phyloP scores from a whole-genome alignment of 2,113 vertebrate genomes.

The Eulacestoma nigropectus region DNA sequence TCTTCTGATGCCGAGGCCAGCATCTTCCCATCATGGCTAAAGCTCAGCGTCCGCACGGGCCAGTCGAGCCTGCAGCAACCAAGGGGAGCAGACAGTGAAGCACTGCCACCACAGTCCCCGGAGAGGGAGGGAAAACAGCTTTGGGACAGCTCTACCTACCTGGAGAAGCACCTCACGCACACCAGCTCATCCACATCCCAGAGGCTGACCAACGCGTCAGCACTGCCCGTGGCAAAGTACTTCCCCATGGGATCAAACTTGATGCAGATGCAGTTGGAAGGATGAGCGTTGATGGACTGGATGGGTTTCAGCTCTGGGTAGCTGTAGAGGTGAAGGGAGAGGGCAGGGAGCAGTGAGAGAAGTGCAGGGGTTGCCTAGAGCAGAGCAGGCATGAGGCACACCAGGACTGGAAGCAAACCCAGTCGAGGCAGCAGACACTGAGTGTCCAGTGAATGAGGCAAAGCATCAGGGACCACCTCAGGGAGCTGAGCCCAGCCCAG shows the following conservation, averaged over 20 bases:
- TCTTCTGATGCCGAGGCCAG: conserved; percentile 94
- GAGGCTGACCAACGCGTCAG: conserved; percentile 93
- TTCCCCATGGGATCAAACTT: conserved; percentile 97
- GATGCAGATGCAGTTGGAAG: conserved; percentile 99
- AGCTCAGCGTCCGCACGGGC: conserved; percentile 95
- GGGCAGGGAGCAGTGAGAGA: background rate
- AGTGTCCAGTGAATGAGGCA: background rate
- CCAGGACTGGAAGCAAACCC: background rate
- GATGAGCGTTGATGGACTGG: conserved; percentile 97
- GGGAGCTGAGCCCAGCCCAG: background rate
- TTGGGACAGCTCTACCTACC: conserved; percentile 62
- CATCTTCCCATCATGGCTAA: conserved; percentile 98
- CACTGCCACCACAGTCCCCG: rapidly evolving
- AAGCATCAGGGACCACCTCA: background rate
- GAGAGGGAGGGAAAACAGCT: background rate
- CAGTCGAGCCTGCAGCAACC: conserved; percentile 84
- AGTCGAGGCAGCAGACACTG: background rate
- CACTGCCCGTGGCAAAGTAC: conserved; percentile 96
- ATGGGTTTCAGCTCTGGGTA: conserved; percentile 97
- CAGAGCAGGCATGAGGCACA: background rate
- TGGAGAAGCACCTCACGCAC: conserved; percentile 96
- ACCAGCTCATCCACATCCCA: conserved; percentile 96
- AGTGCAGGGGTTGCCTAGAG: background rate
- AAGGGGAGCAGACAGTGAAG: background rate
- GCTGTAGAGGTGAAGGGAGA: conserved; percentile 63